A percentile compares a stretch with the other conserved stretches of the same genome.
Conservation (phyloP, 2,888 invertebrate species). For the Nesidiocoris tenuis region DNA sequence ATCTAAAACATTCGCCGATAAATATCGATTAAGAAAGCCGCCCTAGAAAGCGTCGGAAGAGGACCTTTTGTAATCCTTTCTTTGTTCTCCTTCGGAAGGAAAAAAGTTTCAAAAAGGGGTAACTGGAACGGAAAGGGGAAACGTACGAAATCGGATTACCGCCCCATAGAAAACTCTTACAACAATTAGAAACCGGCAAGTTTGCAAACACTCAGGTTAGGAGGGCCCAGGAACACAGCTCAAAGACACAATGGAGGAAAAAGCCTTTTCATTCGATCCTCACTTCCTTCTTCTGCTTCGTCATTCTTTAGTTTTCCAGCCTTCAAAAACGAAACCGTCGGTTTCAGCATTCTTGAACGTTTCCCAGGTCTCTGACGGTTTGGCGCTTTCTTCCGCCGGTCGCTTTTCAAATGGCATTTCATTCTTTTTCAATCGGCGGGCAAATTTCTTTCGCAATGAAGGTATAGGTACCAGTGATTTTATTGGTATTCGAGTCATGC, state of each 20-base stretch:
- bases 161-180: conserved; percentile 14
- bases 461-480: too few species aligned
- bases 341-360: not conserved
- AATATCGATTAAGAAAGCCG: too few species aligned
- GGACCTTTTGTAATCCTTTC: too few species aligned
- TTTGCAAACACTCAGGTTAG: conserved; percentile 25
- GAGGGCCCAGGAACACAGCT: not conserved
- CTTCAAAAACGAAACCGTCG: not conserved
- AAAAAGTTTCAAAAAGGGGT: not conserved
- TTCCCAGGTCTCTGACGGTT: too few species aligned
- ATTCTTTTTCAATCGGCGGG: too few species aligned
- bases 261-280: not conserved
- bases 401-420: not conserved
- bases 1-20: too few species aligned
- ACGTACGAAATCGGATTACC: conserved; percentile 31
- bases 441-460: too few species aligned
- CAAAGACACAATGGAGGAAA: not conserved
- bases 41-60: too few species aligned
- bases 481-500: too few species aligned
- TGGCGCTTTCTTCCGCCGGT: not conserved
- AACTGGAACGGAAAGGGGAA: conserved; percentile 14
- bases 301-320: not conserved
- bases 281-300: not conserved
- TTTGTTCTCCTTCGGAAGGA: too few species aligned
- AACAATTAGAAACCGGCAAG: conserved; percentile 34